Evolutionary conservation across 2,113 vertebrate species (phyloP).

Genomic region (Pholis gunnellus): DNA sequence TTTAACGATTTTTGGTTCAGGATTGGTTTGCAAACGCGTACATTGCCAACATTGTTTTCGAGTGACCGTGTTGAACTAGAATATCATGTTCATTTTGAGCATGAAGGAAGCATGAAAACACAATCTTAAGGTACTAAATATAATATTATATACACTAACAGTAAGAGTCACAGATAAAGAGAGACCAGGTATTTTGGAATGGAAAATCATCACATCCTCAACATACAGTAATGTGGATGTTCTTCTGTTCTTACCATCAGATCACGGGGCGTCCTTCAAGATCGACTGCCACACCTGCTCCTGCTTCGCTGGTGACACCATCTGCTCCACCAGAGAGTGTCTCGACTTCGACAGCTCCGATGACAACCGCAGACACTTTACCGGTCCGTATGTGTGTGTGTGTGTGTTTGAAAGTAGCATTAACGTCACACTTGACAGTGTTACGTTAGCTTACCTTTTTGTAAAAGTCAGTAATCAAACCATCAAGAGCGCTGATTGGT

Average conservation of each 20-base stretch:
- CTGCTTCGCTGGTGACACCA: conserved; percentile 91
- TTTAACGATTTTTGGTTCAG: too few species aligned
- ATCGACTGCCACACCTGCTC: conserved; percentile 92
- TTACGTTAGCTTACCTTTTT: not conserved
- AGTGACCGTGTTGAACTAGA: not conserved
- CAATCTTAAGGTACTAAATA: not conserved
- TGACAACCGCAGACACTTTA: conserved; percentile 86
- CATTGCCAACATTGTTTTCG: too few species aligned
- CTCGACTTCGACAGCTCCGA: conserved; percentile 85
- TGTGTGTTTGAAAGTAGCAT: not conserved
- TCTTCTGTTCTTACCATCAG: conserved; percentile 71
- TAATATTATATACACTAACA: not conserved
- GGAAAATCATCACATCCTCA: not conserved
- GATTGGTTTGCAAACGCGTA: too few species aligned
- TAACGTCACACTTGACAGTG: not conserved
- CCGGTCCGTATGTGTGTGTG: conserved; percentile 81
- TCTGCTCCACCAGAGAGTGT: conserved; percentile 92
- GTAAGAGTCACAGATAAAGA: not conserved
- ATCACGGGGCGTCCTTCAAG: conserved; percentile 90
- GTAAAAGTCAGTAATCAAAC: not conserved
- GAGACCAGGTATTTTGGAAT: not conserved
- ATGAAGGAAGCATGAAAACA: not conserved
- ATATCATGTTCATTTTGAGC: not conserved
- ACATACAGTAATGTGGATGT: not conserved
- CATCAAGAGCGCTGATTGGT: too few species aligned